Percentiles rank a stretch among this genome's conserved stretches.
Conservation (phyloP, 2,113 vertebrate genomes). For the Malaclemys terrapin region DNA sequence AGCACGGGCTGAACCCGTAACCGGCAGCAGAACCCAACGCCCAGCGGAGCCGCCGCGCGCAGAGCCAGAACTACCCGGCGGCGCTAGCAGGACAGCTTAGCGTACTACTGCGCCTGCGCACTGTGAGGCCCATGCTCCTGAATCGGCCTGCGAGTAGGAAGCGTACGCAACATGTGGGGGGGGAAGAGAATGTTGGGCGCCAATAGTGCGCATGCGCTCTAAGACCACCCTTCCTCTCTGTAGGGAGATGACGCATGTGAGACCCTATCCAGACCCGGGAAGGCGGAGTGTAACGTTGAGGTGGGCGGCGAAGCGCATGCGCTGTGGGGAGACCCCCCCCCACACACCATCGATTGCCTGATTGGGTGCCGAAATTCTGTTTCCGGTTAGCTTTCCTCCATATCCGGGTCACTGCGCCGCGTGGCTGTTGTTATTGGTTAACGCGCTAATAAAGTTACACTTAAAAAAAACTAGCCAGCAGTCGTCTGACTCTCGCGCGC, state of each 20-base stretch:
- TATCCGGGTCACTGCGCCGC: not conserved
- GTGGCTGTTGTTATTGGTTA: not conserved
- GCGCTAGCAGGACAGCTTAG: too few species aligned
- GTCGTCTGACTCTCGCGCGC: not conserved
- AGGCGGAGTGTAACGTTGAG: not conserved
- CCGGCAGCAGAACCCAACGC: too few species aligned
- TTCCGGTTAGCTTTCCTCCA: not conserved
- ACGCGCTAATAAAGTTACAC: not conserved
- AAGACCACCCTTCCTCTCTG: too few species aligned
- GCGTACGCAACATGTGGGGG: too few species aligned
- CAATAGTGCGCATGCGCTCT: not conserved
- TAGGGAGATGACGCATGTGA: not conserved
- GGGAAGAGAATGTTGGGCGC: fast-evolving
- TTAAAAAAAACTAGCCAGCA: not conserved
- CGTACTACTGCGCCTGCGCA: too few species aligned
- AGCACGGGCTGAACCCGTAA: too few species aligned
- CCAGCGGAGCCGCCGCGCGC: too few species aligned
- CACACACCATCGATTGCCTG: too few species aligned
- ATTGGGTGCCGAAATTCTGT: not conserved
- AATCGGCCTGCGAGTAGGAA: not conserved
- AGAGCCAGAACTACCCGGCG: too few species aligned
- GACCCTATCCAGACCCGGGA: too few species aligned
- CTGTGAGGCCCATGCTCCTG: too few species aligned
- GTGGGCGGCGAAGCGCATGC: not conserved
- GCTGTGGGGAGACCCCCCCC: not conserved